phyloP scores from a whole-genome alignment of 2,113 vertebrate species.

The Cinclus mexicanus region DNA sequence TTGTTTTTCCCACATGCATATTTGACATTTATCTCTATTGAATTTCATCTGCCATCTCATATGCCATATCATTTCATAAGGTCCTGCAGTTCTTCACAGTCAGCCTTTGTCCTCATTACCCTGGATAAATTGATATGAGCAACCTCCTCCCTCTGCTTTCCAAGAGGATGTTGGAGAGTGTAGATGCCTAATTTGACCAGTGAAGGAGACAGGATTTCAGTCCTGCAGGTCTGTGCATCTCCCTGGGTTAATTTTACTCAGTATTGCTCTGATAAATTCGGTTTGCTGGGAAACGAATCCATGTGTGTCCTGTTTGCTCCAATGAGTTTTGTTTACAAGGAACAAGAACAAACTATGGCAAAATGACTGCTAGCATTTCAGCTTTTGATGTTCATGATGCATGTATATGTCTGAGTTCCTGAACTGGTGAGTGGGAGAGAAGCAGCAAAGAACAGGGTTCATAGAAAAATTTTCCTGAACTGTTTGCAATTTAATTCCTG shows the following conservation, averaged over 20 bases:
- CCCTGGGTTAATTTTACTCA: background rate
- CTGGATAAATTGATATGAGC: background rate
- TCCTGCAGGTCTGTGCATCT: background rate
- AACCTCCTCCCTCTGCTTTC: background rate
- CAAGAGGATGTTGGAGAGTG: background rate
- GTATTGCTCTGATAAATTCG: background rate
- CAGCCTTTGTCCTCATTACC: constrained; percentile 37
- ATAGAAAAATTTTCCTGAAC: background rate
- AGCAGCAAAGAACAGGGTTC: background rate
- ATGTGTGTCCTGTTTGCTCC: background rate
- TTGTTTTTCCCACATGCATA: constrained; percentile 10
- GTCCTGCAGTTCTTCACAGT: constrained; percentile 22
- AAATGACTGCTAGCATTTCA: background rate
- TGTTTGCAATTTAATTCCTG: background rate
- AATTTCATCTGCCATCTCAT: constrained; percentile 36
- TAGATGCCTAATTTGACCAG: background rate
- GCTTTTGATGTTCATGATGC: background rate
- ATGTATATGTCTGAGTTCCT: background rate
- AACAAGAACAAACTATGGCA: background rate
- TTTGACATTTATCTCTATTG: constrained; percentile 50
- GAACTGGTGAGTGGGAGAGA: background rate
- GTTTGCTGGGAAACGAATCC: background rate
- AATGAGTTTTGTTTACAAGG: background rate
- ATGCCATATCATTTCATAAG: constrained; percentile 16
- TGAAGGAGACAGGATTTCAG: background rate